Base-by-base conservation (phyloP, 2,888 invertebrate genomes). In the Chloroclystis v-ata region DNA sequence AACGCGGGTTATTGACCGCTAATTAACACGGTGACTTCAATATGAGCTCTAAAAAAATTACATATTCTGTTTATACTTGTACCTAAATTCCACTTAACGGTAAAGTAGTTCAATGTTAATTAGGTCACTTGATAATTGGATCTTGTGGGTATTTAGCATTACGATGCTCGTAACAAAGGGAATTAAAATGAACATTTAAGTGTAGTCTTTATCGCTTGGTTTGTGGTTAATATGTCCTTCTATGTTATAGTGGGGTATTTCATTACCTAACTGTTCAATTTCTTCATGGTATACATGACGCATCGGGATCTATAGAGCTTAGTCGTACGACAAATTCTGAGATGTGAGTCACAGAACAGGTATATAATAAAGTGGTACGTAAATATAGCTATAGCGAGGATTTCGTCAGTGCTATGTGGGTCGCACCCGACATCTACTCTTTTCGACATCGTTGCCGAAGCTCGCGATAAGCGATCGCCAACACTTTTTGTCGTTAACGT, bases 11-110 rank as follows among this genome's bases (percentile, higher is more conserved):
- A 74, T 72, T 63, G 78, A 72, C 76, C 78, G 69, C 68, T 59
- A 57, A 67, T 64, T 70, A 81, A 80, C 80, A 78, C 79, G 78
- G 78, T 79, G 67, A 82, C 82, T 76, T 67, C 70, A 69, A 73
- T 82, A 69, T 54, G 62, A 72, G 70, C 69, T 70, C 63, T 63
- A 69, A 76, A 75, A 43, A 75, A 72, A 52, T 52, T 47, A 48
- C 29, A 26, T 20, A 59, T 64, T 67, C 66, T 70, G 63, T 67
- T 69, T 63, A 60, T 59, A 62, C 64, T 56, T 61, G 63, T 56
- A 64, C 61, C 45, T 61, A 59, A 63, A 63, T 71, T 62, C 61
- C 54, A 63, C 52, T 62, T 61, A 61, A 53, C 60, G 39, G 56
- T 46, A 62, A 65, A 57, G 59, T 73, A 64, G 64, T 58, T 54